These are phyloP conservation scores for Atlantisia rogersi DNA, from an alignment of 2,113 vertebrate genomes.

Conservation along the genomic window DNA sequence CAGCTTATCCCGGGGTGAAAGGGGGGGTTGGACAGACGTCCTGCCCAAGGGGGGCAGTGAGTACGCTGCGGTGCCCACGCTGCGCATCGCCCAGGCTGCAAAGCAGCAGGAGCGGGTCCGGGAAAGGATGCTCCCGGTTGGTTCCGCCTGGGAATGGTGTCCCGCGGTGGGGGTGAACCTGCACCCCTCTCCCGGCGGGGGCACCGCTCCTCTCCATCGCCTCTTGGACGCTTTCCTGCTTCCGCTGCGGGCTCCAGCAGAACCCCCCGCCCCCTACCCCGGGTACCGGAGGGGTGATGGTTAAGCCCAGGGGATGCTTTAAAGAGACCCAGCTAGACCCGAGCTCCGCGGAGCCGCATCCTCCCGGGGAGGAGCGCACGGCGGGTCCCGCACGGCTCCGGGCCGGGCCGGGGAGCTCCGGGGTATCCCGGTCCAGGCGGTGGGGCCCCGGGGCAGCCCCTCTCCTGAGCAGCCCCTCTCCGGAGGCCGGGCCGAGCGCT, in stretches of 20 bases:
- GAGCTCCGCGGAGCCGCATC: neutral
- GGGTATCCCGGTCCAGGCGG: no score
- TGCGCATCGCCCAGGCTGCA: neutral
- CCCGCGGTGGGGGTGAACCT: neutral
- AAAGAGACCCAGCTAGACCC: no score
- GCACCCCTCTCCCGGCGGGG: neutral
- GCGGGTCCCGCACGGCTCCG: neutral
- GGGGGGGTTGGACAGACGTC: neutral
- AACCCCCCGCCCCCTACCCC: neutral
- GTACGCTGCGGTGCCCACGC: neutral
- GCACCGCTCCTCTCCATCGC: no score
- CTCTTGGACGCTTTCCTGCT: neutral
- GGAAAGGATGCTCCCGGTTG: neutral
- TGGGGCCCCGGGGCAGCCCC: no score
- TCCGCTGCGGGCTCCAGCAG: neutral
- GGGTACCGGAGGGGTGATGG: no score
- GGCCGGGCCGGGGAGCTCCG: no score
- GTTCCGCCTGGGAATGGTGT: no score
- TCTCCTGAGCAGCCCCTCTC: no score
- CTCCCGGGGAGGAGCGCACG: neutral
- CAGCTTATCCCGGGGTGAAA: neutral
- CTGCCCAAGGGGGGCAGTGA: neutral
- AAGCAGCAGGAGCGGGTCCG: neutral
- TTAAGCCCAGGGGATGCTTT: neutral
- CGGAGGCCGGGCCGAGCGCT: no score